Evolutionary conservation across 2,113 vertebrate genomes (phyloP).

Genomic region (Haemorhous mexicanus): DNA sequence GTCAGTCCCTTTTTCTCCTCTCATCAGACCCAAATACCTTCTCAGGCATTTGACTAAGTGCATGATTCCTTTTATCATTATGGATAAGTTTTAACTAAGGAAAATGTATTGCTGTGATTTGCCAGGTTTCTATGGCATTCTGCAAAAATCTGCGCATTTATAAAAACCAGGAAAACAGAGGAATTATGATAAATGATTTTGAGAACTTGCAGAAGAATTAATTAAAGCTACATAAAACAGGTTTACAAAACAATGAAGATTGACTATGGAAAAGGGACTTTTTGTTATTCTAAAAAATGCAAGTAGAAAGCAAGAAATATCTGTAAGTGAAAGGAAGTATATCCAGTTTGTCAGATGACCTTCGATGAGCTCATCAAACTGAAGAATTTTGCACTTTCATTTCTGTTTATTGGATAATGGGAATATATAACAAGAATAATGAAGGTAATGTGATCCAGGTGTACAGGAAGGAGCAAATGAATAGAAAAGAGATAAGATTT

Average conservation of each 20-base stretch:
- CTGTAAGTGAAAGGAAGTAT: neutral
- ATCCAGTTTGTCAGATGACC: neutral
- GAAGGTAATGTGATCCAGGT: neutral
- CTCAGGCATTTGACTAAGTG: neutral
- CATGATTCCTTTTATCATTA: neutral
- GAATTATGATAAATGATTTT: neutral
- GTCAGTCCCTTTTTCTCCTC: neutral
- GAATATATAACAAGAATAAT: neutral
- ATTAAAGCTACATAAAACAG: neutral
- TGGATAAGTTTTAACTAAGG: neutral
- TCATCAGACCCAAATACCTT: neutral
- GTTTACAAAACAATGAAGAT: neutral
- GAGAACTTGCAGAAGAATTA: neutral
- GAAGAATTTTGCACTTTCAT: constrained; percentile 1
- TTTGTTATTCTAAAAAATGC: neutral
- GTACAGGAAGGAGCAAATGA: constrained; percentile 14
- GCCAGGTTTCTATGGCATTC: neutral
- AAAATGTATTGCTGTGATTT: neutral
- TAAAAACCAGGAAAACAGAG: neutral
- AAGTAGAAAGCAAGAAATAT: neutral
- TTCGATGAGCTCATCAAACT: neutral
- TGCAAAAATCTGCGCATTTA: neutral
- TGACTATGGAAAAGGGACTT: neutral
- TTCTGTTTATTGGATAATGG: constrained; percentile 3
- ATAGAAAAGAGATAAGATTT: neutral